phyloP scores from a whole-genome alignment of 2,113 vertebrate species.

The Sturnira hondurensis region DNA sequence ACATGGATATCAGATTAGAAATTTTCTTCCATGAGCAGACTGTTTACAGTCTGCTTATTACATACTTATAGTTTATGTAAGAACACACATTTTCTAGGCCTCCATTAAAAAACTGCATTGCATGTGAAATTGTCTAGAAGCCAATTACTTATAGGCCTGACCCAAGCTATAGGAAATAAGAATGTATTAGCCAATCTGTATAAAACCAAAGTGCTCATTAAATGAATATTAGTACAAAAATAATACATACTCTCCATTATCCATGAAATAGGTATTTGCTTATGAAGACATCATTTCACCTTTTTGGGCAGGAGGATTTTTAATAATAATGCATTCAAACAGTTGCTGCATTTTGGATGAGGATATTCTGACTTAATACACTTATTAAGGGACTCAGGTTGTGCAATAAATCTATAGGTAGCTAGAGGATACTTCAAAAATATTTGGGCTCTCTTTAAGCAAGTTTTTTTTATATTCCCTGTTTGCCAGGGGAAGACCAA shows the following conservation, averaged over 20 bases:
- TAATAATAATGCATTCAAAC: neutral
- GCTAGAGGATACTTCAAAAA: neutral
- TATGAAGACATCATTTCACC: neutral
- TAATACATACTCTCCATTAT: neutral
- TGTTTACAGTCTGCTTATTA: neutral
- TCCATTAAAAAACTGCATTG: constrained; percentile 27
- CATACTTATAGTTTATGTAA: neutral
- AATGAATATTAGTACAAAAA: constrained; percentile 36
- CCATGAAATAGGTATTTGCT: neutral
- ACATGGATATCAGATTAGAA: constrained; percentile 55
- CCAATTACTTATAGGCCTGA: constrained; percentile 6
- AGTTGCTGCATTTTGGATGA: neutral
- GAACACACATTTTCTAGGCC: neutral
- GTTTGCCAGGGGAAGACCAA: neutral
- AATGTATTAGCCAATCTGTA: constrained; percentile 31
- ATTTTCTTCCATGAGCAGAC: constrained; percentile 16
- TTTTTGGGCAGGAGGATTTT: neutral
- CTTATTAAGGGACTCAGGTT: neutral
- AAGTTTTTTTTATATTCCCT: neutral
- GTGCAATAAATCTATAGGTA: neutral
- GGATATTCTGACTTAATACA: neutral
- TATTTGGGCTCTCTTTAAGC: neutral
- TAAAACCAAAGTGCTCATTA: constrained; percentile 19
- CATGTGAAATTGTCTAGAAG: neutral
- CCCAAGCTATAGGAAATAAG: neutral